Evolutionary conservation across 2,888 invertebrate species (phyloP).

Genomic region (Cosmorhoe ocellata): DNA sequence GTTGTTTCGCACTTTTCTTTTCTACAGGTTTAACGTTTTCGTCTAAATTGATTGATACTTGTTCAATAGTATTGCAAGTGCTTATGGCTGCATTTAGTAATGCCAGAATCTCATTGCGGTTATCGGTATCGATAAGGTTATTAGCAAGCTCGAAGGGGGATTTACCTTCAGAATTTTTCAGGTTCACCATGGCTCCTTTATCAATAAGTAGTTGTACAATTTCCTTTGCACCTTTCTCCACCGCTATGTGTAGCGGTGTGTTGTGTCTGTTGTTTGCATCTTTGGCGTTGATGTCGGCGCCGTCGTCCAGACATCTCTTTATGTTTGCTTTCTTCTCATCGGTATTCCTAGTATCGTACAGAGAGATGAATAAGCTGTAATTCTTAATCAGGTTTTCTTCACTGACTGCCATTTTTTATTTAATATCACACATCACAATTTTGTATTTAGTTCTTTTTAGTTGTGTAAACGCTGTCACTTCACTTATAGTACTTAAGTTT

Average conservation of each 20-base stretch:
- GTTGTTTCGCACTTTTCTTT: constrained; percentile 4
- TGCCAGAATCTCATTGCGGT: constrained; percentile 13
- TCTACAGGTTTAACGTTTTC: background rate
- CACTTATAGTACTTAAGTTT: constrained; percentile 4
- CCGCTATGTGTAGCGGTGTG: constrained; percentile 39
- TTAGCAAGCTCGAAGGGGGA: constrained; percentile 36
- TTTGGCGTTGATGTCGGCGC: constrained; percentile 38
- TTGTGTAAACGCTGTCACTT: constrained; percentile 2
- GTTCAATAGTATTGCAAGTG: constrained; percentile 1
- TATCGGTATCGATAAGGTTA: constrained; percentile 8
- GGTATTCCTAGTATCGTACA: constrained; percentile 26
- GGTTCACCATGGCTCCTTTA: constrained; percentile 29
- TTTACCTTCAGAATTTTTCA: constrained; percentile 29
- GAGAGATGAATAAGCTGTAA: constrained; percentile 27
- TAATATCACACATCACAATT: background rate
- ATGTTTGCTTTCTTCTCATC: constrained; percentile 31
- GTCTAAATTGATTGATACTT: background rate
- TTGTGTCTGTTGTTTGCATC: constrained; percentile 37
- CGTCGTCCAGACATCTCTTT: constrained; percentile 27
- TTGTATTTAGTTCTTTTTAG: background rate
- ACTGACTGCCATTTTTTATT: constrained; percentile 1
- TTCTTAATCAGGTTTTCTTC: constrained; percentile 29
- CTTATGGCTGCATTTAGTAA: constrained; percentile 3
- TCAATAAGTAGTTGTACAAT: constrained; percentile 32
- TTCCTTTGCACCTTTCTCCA: constrained; percentile 28